phyloP scores from a whole-genome alignment of 2,797 vertebrate genomes.

The Acrossocheilus wenchowensis region DNA sequence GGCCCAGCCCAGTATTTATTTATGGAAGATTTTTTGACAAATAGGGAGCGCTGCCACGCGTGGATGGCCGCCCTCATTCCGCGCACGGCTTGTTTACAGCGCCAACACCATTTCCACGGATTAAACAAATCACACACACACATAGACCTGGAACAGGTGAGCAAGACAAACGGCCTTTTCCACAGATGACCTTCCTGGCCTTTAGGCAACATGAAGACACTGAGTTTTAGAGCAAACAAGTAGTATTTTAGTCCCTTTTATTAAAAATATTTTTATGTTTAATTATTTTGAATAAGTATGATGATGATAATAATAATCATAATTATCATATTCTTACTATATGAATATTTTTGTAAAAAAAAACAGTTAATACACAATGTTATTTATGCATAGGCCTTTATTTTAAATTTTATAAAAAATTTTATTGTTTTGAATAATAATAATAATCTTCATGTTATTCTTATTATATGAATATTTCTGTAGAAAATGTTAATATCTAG shows the following conservation, averaged over 20 bases:
- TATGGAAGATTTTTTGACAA: constrained; percentile 90
- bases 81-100: constrained; percentile 98
- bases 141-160: constrained; percentile 93
- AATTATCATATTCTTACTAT: background rate
- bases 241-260: background rate
- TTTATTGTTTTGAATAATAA: background rate
- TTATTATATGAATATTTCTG: background rate
- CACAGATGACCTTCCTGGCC: constrained; percentile 85
- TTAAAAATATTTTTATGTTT: background rate
- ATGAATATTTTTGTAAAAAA: background rate
- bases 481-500: background rate
- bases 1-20: constrained; percentile 86
- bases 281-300: background rate
- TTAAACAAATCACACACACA: constrained; percentile 99
- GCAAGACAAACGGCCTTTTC: constrained; percentile 78
- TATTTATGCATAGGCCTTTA: background rate
- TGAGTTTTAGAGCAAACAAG: constrained; percentile 1
- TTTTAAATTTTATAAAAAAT: background rate
- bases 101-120: constrained; percentile 94
- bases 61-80: constrained; percentile 91
- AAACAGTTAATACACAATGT: background rate
- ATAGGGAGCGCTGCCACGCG: constrained; percentile 91
- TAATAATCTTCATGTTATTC: background rate
- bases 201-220: constrained; percentile 45
- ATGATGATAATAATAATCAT: background rate